phyloP scores from a whole-genome alignment of 1,140 invertebrate species.

The Ladona fulva region DNA sequence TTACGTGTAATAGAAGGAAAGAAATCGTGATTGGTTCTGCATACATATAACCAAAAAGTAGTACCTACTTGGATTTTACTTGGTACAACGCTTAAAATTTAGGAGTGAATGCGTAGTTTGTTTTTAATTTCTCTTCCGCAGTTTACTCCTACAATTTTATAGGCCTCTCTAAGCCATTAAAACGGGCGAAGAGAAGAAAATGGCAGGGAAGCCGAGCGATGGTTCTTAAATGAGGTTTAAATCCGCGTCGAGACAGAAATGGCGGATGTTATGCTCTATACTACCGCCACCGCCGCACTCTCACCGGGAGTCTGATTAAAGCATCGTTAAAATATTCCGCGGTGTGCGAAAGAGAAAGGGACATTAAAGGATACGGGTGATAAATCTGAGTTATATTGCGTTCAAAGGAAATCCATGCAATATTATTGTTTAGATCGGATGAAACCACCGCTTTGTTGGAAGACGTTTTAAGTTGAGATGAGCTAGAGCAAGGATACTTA shows the following conservation, averaged over 20 bases:
- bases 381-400: not conserved
- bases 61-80: too few species aligned
- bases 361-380: not conserved
- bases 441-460: not conserved
- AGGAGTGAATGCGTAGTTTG: too few species aligned
- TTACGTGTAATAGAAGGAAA: too few species aligned
- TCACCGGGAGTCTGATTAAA: not conserved
- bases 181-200: not conserved
- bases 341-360: slow-evolving; percentile 2
- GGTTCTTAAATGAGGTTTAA: not conserved
- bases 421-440: not conserved
- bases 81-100: too few species aligned
- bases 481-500: too few species aligned
- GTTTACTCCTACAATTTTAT: not conserved
- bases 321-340: not conserved
- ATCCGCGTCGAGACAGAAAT: not conserved
- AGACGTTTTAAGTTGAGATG: too few species aligned
- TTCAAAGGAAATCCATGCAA: not conserved
- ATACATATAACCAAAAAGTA: too few species aligned
- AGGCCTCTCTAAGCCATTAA: not conserved
- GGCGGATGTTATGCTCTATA: not conserved
- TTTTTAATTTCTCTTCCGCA: not conserved
- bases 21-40: too few species aligned
- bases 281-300: not conserved
- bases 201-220: not conserved